Conservation (phyloP, 1,140 invertebrate species). For the Papilio glaucus region DNA sequence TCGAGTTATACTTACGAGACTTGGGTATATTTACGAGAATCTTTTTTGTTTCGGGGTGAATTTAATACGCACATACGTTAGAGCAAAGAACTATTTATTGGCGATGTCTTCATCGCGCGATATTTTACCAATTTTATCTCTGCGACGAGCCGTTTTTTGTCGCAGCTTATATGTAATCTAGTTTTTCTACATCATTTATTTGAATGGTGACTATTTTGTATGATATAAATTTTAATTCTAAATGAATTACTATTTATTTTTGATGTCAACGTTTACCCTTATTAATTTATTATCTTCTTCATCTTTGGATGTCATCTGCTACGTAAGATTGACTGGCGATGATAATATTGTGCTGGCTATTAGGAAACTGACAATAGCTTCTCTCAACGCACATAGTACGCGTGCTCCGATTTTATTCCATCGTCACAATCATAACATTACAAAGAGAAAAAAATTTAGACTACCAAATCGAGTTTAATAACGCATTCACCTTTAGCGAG, state of each 20-base stretch:
- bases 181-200: not conserved
- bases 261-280: too few relatives aligned
- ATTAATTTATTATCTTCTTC: too few relatives aligned
- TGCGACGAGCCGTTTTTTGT: not conserved
- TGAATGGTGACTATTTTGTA: not conserved
- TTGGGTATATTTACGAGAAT: conserved; percentile 31
- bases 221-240: not conserved
- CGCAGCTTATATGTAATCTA: not conserved
- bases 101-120: conserved; percentile 9
- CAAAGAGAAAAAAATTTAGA: too few relatives aligned
- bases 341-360: too few relatives aligned
- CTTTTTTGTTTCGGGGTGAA: conserved; percentile 26
- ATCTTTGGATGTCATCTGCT: too few relatives aligned
- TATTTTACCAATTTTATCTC: conserved; percentile 26
- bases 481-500: too few relatives aligned
- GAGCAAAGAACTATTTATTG: conserved; percentile 34
- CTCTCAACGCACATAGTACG: too few relatives aligned
- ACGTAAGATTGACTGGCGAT: too few relatives aligned
- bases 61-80: conserved; percentile 33
- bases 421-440: too few relatives aligned
- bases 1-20: conserved; percentile 4
- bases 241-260: not conserved
- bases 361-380: too few relatives aligned
- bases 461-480: too few relatives aligned
- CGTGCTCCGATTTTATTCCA: too few relatives aligned